Base-by-base conservation (phyloP, 2,113 vertebrate species). In the Sclerurus mexicanus region DNA sequence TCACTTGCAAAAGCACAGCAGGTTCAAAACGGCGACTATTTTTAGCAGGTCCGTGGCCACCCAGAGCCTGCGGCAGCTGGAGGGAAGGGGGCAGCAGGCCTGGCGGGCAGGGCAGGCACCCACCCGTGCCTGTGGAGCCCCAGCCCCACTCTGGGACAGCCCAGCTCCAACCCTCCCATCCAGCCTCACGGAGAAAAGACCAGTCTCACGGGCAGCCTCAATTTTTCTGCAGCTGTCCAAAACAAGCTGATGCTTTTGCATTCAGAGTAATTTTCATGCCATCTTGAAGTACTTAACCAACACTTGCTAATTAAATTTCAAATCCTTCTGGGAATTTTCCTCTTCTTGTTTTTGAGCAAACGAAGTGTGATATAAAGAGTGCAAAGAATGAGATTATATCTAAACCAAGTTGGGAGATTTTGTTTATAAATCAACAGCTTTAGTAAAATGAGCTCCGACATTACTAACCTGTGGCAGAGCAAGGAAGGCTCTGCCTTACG, bases 301-400 rank as follows among this genome's bases (percentile, higher is more conserved):
- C 75, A 74, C 50, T 93, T 69, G 81, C 95, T 95, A 95, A 96
- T 97, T 94, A 94, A 91, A 95, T 93, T 91, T 93, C 77, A 79
- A 71, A 95, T 95, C 85, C 95, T 93, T 96, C 75, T 5, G 89
- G 91, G 94, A 94, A 69, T 83, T 91, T 83, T 94, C 67, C 78
- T 96, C 74, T 14, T 85, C 81, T 76, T 94, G 95, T 76, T 94
- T 95, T 95, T 87, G 55, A 90, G 93, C 75, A 95, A 94, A 85
- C 74, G 31, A 39, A 77, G 71, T 30, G 33, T 42, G 73, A 95
- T 86, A 80, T 19, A n/a, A 91, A 81, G 76, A 93, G 83, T 31
- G 30, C 39, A 75, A 91, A 82, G 71, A 95, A 87, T 72, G 72
- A 85, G 81, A 91, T 73, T 89, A 37, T 37, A 85, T 56, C 81